Base-by-base conservation (phyloP, 2,113 vertebrate species). In the Orycteropus afer region DNA sequence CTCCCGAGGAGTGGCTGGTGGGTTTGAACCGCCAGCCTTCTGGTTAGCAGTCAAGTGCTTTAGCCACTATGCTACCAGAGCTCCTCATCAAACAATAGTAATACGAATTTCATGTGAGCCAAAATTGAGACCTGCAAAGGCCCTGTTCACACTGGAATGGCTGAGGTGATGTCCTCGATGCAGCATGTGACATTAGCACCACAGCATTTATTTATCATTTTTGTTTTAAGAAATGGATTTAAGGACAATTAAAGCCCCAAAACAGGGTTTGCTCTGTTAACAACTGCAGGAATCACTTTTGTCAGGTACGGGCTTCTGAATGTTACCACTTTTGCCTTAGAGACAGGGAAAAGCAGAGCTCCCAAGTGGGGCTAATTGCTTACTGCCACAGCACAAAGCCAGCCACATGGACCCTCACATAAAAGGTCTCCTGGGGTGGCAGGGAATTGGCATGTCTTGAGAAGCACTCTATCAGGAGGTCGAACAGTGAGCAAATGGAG, bases 371-470 rank as follows among this genome's bases (percentile, higher is more conserved):
- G 47, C 76, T 25, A 57, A 25, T 9, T 27, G 65, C 29, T 55
- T 20, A 73, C 4, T 7, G 12, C 18, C 18, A 5, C 14, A 7
- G 65, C 34, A 69, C 34, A 67, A 34, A 0, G 7, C 45, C 11
- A 27, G 42, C 34, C 73, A 47, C 45, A 23, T 34, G 55, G 1
- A 15, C 23, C 49, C 71, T 79, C 65, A 10, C 37, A 27, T n/a
- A 20, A 40, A 59, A 34, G 65, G 51, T 49, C 29, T 79, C 53
- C n/a, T 29, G 53, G 45, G 63, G 53, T 22, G 55, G 27, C 22
- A 47, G 65, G 55, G n/a, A 34, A 27, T 22, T 13, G 3, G 67
- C 73, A 37, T 63, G 53, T 63, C 17, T 42, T 45, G 37, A 85
- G 42, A 61, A 65, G 53, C 10, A 8, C 23, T 83, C 0, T 49